Evolutionary conservation across 2,797 vertebrate genomes (phyloP).

Genomic region (Poeciliopsis gracilis): DNA sequence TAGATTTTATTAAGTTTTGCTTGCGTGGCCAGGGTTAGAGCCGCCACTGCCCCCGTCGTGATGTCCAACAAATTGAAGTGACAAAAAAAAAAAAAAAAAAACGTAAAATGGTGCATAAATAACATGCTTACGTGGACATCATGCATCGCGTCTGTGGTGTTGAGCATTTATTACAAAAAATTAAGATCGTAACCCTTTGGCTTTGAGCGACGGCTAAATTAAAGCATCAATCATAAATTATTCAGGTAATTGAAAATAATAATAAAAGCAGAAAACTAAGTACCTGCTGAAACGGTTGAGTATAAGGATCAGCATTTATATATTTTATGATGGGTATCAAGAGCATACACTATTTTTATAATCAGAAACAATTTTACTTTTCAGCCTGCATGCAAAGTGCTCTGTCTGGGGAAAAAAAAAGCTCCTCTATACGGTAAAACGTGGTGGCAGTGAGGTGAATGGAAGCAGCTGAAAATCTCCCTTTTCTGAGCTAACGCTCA

Average conservation of each 20-base stretch:
- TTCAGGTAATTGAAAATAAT: background rate
- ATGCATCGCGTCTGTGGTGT: background rate
- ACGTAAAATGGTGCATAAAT: background rate
- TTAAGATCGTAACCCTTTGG: background rate
- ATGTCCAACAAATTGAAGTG: background rate
- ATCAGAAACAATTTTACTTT: too few species aligned
- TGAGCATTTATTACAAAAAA: background rate
- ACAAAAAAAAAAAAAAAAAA: background rate
- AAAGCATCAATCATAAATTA: background rate
- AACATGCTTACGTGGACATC: background rate
- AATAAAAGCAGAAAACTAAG: background rate
- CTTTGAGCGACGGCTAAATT: background rate
- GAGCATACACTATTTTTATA: too few species aligned
- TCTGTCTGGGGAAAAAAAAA: too few species aligned
- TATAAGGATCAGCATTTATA: background rate
- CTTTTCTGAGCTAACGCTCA: background rate
- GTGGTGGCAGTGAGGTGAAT: background rate
- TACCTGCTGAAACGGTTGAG: background rate
- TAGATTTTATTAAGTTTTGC: constrained; percentile 53
- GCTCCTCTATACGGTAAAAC: too few species aligned
- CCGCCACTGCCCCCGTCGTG: background rate
- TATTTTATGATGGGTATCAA: too few species aligned
- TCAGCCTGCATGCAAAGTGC: too few species aligned
- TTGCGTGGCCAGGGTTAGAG: constrained; percentile 4
- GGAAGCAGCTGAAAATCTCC: background rate